Conservation (phyloP, 2,888 invertebrate species). For the Mechanitis messenoides region DNA sequence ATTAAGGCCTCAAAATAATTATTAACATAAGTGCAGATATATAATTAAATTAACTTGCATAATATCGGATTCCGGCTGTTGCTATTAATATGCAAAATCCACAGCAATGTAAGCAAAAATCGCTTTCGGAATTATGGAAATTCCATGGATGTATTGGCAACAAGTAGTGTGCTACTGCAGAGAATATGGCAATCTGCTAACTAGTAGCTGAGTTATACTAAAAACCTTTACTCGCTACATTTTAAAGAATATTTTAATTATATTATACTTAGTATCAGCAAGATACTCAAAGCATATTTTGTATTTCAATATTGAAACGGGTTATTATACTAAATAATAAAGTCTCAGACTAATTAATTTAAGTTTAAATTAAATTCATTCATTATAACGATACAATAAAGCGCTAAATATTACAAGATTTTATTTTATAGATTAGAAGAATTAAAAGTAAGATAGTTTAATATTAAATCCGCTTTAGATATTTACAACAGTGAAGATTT, state of each 20-base stretch:
- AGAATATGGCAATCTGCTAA: background rate
- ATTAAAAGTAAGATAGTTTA: no score
- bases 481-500: no score
- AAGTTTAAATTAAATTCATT: no score
- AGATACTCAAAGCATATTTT: no score
- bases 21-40: conserved; percentile 34
- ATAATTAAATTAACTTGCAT: conserved; percentile 48
- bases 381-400: no score
- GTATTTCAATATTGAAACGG: no score
- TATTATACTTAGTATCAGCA: no score
- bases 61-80: conserved; percentile 35
- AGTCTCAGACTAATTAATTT: no score
- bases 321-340: no score
- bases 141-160: background rate
- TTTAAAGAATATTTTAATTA: background rate
- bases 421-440: no score
- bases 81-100: conserved; percentile 38
- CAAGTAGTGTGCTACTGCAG: background rate
- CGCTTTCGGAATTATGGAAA: conserved; percentile 10
- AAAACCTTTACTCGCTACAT: background rate
- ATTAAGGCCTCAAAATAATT: conserved; percentile 23
- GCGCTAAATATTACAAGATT: no score
- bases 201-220: background rate
- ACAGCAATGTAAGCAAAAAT: conserved; percentile 34
- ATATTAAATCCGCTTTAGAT: no score